Evolutionary conservation across 2,797 vertebrate genomes (phyloP).

Genomic region (Hyperoplus immaculatus): DNA sequence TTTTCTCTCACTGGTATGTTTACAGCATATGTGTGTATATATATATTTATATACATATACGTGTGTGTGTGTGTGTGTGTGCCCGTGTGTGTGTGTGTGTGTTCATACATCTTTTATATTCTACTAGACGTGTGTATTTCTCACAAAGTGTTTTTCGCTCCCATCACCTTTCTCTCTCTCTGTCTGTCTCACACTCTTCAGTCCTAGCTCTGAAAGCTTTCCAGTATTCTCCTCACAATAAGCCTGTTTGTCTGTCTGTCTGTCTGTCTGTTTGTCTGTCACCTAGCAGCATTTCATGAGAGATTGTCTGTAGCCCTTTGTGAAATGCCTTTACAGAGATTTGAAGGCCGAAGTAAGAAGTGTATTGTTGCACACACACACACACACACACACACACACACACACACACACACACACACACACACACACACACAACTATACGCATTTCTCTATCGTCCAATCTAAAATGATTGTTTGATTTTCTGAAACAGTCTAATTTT

Average conservation of each 20-base stretch:
- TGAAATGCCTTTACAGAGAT: neutral
- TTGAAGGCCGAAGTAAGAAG: neutral
- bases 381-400: too few species aligned
- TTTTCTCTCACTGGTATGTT: neutral
- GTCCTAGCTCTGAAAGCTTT: conserved; percentile 1
- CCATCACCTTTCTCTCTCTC: conserved; percentile 6
- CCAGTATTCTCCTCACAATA: conserved; percentile 21
- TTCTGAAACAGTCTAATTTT: too few species aligned
- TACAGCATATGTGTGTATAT: too few species aligned
- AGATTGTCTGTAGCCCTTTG: conserved; percentile 12
- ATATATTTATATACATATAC: too few species aligned
- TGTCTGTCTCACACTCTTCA: neutral
- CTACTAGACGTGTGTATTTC: neutral
- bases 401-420: too few species aligned
- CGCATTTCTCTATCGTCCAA: neutral
- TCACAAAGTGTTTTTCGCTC: conserved; percentile 7
- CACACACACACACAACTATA: too few species aligned
- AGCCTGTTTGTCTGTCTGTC: neutral
- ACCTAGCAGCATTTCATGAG: neutral
- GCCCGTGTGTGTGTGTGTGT: too few species aligned
- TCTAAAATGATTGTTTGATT: too few species aligned
- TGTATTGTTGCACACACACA: too few species aligned
- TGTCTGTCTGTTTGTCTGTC: too few species aligned
- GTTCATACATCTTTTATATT: neutral
- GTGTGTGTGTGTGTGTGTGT: too few species aligned